These are phyloP conservation scores for Acanthochromis polyacanthus DNA, from an alignment of 2,113 vertebrate species.

Conservation along the genomic window DNA sequence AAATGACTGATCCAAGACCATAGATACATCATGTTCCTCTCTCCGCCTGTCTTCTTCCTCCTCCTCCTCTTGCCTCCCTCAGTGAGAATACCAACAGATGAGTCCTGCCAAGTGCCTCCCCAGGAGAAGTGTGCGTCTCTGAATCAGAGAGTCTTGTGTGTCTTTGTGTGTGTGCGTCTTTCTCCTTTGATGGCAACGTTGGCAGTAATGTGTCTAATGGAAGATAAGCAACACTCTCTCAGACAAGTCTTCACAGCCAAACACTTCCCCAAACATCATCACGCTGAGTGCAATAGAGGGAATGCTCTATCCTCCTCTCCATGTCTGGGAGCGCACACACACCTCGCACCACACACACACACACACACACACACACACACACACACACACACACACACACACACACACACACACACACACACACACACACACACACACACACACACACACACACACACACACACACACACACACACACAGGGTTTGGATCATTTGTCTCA, in stretches of 20 bases:
- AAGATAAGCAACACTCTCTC: slow-evolving; percentile 77
- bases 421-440: slow-evolving; percentile 22
- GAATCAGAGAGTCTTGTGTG: slow-evolving; percentile 25
- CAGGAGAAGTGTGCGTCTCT: slow-evolving; percentile 59
- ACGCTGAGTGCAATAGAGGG: slow-evolving; percentile 57
- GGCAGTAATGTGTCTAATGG: slow-evolving; percentile 80
- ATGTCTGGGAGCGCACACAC: slow-evolving; percentile 27
- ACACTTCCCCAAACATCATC: slow-evolving; percentile 62
- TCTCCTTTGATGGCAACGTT: slow-evolving; percentile 69
- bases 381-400: slow-evolving; percentile 23
- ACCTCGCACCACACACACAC: slow-evolving; percentile 31
- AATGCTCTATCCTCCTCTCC: slow-evolving; percentile 47
- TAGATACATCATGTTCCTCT: slow-evolving; percentile 54
- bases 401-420: slow-evolving; percentile 15
- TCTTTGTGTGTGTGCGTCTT: slow-evolving; percentile 33
- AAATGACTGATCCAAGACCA: slow-evolving; percentile 71
- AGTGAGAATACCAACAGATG: slow-evolving; percentile 73
- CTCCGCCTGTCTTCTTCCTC: slow-evolving; percentile 46
- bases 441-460: slow-evolving; percentile 9
- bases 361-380: not conserved
- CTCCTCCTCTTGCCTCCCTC: slow-evolving; percentile 47
- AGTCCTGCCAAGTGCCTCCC: slow-evolving; percentile 76
- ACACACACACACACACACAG: slow-evolving; percentile 29
- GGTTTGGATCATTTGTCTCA: slow-evolving; percentile 66
- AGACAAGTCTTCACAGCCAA: slow-evolving; percentile 67